phyloP scores from a whole-genome alignment of 2,113 vertebrate genomes.

The Eidolon helvum region DNA sequence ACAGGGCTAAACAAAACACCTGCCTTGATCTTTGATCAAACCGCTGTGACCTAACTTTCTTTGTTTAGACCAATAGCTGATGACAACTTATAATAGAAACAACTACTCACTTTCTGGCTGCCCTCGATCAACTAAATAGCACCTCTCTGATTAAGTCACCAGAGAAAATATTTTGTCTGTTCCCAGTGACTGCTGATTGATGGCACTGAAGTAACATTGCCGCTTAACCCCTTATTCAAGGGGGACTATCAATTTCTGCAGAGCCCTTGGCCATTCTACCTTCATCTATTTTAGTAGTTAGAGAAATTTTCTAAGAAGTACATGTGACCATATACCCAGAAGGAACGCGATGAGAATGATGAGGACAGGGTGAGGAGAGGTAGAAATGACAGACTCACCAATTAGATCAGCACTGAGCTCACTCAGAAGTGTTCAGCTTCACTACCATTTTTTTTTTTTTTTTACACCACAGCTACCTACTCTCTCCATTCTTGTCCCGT shows the following conservation, averaged over 20 bases:
- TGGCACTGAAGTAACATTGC: neutral
- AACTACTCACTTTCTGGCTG: neutral
- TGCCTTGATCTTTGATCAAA: constrained; percentile 34
- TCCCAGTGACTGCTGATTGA: constrained; percentile 36
- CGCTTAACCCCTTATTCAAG: neutral
- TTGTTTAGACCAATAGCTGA: neutral
- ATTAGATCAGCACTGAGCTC: neutral
- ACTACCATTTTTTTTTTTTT: neutral
- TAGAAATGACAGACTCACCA: neutral
- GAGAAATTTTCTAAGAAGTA: neutral
- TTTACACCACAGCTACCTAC: neutral
- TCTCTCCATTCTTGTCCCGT: neutral
- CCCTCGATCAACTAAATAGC: neutral
- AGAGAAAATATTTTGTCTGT: constrained; percentile 48
- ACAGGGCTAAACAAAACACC: neutral
- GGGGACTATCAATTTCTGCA: constrained; percentile 12
- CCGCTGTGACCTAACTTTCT: constrained; percentile 13
- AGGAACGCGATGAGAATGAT: neutral
- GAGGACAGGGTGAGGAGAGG: neutral
- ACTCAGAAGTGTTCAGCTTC: neutral
- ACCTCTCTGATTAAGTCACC: constrained; percentile 39
- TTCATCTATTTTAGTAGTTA: neutral
- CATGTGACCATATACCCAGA: neutral
- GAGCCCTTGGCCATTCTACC: neutral
- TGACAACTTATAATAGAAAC: constrained; percentile 55